Conservation (phyloP, 2,113 vertebrate species). For the Xenopus laevis region DNA sequence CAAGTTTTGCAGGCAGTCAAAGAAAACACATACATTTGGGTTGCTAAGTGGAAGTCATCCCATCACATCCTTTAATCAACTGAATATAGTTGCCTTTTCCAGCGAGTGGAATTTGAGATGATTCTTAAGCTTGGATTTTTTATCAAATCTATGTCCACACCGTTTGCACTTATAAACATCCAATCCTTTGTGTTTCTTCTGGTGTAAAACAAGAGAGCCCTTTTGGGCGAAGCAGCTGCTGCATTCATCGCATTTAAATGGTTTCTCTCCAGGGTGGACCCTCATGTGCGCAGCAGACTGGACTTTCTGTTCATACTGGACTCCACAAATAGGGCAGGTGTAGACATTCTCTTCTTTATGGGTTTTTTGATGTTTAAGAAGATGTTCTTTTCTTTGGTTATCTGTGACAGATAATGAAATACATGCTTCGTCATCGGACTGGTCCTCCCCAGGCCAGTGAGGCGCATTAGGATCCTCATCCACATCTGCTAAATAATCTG, state of each 20-base stretch:
- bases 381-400: neutral
- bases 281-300: slow-evolving; percentile 48
- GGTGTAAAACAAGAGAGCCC: slow-evolving; percentile 52
- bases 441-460: neutral
- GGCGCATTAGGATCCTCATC: neutral
- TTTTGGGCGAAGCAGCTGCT: slow-evolving; percentile 51
- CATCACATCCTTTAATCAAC: slow-evolving; percentile 43
- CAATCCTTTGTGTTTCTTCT: slow-evolving; percentile 64
- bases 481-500: neutral
- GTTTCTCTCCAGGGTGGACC: slow-evolving; percentile 51
- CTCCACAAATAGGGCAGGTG: slow-evolving; percentile 49
- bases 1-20: too few species aligned
- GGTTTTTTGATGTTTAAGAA: slow-evolving; percentile 32
- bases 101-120: slow-evolving; percentile 47
- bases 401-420: neutral
- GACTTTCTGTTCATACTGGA: slow-evolving; percentile 47
- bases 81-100: slow-evolving; percentile 51
- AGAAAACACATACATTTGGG: too few species aligned
- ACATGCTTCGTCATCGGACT: neutral
- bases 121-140: slow-evolving; percentile 46
- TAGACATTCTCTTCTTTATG: slow-evolving; percentile 47
- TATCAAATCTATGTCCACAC: slow-evolving; percentile 50
- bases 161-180: slow-evolving; percentile 58
- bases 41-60: too few species aligned
- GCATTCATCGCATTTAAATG: slow-evolving; percentile 49